phyloP scores from a whole-genome alignment of 2,113 vertebrate species.

The Campylomormyrus numenius region DNA sequence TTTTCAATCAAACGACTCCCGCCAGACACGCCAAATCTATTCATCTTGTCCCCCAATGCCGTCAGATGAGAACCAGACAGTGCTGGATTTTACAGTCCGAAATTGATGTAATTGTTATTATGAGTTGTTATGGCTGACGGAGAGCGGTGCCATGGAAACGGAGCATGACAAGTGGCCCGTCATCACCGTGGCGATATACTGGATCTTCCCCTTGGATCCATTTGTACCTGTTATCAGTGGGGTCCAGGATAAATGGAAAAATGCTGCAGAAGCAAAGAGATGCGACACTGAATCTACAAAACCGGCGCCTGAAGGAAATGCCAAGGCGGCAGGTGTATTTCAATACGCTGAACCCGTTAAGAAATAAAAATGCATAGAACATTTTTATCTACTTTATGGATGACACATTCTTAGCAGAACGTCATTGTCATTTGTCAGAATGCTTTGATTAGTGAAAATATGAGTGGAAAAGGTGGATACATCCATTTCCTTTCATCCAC shows the following conservation, averaged over 20 bases:
- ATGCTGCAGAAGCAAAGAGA: neutral
- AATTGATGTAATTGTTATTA: slow-evolving; percentile 16
- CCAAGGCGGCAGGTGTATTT: neutral
- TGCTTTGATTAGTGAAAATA: neutral
- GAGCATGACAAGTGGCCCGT: neutral
- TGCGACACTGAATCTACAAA: neutral
- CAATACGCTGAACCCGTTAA: neutral
- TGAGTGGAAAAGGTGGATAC: neutral
- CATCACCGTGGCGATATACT: neutral
- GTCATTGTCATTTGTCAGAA: neutral
- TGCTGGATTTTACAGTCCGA: neutral
- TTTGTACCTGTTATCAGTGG: neutral
- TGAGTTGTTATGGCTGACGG: slow-evolving; percentile 5
- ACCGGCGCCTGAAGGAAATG: neutral
- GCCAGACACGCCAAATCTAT: neutral
- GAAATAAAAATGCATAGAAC: neutral
- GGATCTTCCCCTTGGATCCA: neutral
- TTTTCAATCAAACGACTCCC: slow-evolving; percentile 2
- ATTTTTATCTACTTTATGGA: neutral
- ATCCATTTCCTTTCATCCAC: neutral
- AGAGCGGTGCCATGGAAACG: slow-evolving; percentile 5
- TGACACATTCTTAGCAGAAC: neutral
- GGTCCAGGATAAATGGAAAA: slow-evolving; percentile 1
- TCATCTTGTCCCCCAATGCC: neutral
- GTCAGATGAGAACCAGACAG: neutral